Base-by-base conservation (phyloP, 1,140 invertebrate species). In the Phymorhynchus buccinoides region DNA sequence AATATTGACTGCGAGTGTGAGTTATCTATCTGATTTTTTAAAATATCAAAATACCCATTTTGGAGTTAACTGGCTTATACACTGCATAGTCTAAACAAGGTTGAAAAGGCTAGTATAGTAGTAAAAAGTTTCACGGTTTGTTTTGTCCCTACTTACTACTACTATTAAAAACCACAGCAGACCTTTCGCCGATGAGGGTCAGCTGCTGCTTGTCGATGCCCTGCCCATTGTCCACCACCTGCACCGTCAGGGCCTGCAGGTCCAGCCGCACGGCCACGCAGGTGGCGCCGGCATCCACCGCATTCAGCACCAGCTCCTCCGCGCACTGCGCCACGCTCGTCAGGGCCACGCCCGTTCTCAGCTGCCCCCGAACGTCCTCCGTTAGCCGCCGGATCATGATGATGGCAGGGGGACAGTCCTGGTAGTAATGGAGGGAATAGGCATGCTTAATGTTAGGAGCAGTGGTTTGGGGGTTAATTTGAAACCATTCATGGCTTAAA, bases 221-320 rank as follows among this genome's bases (percentile, higher is more conserved):
- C 86, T 83, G 79, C 6, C 96, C 96, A 94, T 96, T 96, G 88
- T 96, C 96, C 68, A 96, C 93, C 16, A 96, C 95, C 93, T 96
- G 95, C 84, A 96, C 93, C 86, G 94, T 94, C 88, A 94, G 94
- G 84, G 93, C 94, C 68, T 93, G 85, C 41, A 96, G 91, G 89
- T 95, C 93, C 16, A 96, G 86, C 89, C 95, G 92, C 66, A 96
- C 93, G 66, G 95, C 95, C 82, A 96, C 94, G 52, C 95, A 95
- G 35, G 94, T 94, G 7, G 95, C 94, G 83, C 94, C 92, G 62
- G 95, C 95, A 93, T 96, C 95, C 83, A 96, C 90, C 66, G 95
- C 93, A 92, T 96, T 96, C 82, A 95, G 93, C n/a, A 94, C 91
- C 37, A 94, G 88, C 85, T 94, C 94, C 84, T 94, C 93, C 35